phyloP scores from a whole-genome alignment of 2,113 vertebrate genomes.

The cat (Felis catus) region DNA sequence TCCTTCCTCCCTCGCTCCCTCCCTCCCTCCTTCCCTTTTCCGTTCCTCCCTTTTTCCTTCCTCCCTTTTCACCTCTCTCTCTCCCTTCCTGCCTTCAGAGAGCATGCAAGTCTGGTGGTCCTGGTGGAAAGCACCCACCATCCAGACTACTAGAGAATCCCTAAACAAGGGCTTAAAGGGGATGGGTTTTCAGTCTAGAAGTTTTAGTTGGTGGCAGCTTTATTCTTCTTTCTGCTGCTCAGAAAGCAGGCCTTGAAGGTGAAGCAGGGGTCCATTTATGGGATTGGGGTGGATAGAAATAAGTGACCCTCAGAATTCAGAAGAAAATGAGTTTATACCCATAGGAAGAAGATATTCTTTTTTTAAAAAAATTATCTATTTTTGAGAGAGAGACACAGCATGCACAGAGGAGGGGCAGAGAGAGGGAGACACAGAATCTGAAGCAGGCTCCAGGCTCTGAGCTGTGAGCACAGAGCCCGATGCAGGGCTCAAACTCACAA shows the following conservation, averaged over 20 bases:
- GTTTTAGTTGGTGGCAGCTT: neutral
- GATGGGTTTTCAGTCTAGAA: neutral
- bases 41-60: rapidly evolving
- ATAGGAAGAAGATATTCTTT: neutral
- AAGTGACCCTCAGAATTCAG: neutral
- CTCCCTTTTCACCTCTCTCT: neutral
- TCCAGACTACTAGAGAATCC: neutral
- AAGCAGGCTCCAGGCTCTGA: too few relatives aligned
- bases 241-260: neutral
- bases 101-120: neutral
- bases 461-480: too few relatives aligned
- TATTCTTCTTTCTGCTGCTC: neutral
- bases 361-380: too few relatives aligned
- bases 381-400: too few relatives aligned
- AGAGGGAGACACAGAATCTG: too few relatives aligned
- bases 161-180: neutral
- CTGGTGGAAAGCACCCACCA: neutral
- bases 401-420: too few relatives aligned
- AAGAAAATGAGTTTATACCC: constrained; percentile 36
- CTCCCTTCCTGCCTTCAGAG: neutral
- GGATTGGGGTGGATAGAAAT: neutral
- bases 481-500: too few relatives aligned
- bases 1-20: rapidly evolving
- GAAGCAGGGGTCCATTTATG: neutral
- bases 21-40: rapidly evolving